These are phyloP conservation scores for Callipepla californica DNA, from an alignment of 2,113 vertebrate genomes.

Conservation along the genomic window DNA sequence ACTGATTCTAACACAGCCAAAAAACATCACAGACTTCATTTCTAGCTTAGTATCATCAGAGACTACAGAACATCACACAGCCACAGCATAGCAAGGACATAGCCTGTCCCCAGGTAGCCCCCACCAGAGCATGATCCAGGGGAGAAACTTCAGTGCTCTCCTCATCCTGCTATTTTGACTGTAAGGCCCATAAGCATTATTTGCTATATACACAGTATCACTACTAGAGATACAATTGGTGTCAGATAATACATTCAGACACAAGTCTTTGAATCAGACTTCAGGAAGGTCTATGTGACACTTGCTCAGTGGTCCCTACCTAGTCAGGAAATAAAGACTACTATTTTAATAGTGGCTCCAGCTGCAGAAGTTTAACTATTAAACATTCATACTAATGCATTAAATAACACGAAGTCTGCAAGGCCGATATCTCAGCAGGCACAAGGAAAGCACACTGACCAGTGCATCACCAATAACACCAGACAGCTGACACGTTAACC, in stretches of 20 bases:
- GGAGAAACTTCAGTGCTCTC: too few species aligned
- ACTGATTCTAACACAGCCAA: neutral
- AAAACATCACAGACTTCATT: neutral
- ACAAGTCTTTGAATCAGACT: neutral
- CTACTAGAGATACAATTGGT: neutral
- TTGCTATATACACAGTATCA: neutral
- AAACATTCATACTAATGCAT: neutral
- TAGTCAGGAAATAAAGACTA: neutral
- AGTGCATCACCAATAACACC: neutral
- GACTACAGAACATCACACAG: neutral
- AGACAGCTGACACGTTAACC: rapidly evolving
- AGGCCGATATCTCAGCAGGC: neutral
- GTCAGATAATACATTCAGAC: neutral
- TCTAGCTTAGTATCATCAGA: neutral
- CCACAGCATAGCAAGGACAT: neutral
- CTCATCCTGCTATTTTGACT: neutral
- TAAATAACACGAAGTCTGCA: neutral
- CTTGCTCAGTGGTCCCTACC: neutral
- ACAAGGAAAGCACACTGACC: neutral
- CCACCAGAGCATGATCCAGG: too few species aligned
- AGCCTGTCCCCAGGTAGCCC: neutral
- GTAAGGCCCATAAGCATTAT: rapidly evolving
- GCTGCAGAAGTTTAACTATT: neutral
- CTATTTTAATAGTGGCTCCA: neutral
- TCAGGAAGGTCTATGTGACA: neutral